These are phyloP conservation scores for Lates calcarifer DNA, from an alignment of 2,113 vertebrate genomes.

Conservation along the genomic window DNA sequence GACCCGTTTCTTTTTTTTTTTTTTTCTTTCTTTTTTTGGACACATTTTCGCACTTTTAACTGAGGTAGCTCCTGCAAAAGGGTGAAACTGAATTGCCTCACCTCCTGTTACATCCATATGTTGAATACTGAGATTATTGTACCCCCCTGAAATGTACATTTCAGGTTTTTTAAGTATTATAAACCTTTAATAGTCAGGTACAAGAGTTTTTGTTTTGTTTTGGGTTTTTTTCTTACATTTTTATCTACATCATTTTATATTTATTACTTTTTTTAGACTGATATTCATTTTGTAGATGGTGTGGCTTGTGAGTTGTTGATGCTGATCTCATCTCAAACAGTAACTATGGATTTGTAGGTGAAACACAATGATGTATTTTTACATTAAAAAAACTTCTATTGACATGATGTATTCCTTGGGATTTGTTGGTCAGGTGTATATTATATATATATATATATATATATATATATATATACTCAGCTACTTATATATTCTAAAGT, in stretches of 20 bases:
- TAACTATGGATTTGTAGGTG: constrained; percentile 52
- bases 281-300: constrained; percentile 55
- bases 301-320: constrained; percentile 42
- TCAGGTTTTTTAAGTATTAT: constrained; percentile 58
- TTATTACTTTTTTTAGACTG: constrained; percentile 68
- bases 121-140: constrained; percentile 55
- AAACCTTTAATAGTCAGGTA: constrained; percentile 56
- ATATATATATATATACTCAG: too few relatives aligned
- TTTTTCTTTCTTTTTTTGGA: constrained; percentile 11
- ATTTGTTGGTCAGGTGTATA: background rate
- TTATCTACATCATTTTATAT: constrained; percentile 62
- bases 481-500: background rate
- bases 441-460: too few relatives aligned
- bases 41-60: constrained; percentile 68
- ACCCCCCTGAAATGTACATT: constrained; percentile 31
- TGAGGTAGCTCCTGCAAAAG: constrained; percentile 27
- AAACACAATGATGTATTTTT: constrained; percentile 59
- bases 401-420: background rate
- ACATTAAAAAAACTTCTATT: constrained; percentile 54
- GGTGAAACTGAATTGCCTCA: constrained; percentile 17
- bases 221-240: constrained; percentile 36
- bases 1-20: constrained; percentile 8
- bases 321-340: constrained; percentile 42
- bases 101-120: constrained; percentile 26
- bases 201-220: too few relatives aligned